Evolutionary conservation across 2,797 vertebrate species (phyloP).

Genomic region (Sebastiscus albofasciatus): DNA sequence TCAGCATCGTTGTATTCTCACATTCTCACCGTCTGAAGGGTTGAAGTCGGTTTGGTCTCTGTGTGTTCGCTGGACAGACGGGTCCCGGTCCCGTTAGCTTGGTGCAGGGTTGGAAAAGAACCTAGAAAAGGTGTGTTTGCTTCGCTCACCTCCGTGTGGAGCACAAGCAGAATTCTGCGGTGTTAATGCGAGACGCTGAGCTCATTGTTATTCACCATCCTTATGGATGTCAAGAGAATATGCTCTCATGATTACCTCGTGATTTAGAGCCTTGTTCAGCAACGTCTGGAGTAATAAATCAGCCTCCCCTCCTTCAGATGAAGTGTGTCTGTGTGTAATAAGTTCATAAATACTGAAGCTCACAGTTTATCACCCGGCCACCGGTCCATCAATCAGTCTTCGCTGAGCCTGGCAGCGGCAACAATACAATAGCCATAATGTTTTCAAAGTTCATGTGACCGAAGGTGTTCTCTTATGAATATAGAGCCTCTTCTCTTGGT

Average conservation of each 20-base stretch:
- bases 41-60: no score
- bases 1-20: no score
- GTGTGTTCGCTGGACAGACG: no score
- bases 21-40: no score
- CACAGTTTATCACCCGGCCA: constrained; percentile 25
- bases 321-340: constrained; percentile 26
- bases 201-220: constrained; percentile 17
- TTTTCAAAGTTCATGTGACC: not conserved
- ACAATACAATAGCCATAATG: not conserved
- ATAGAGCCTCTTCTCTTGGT: not conserved
- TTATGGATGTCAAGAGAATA: constrained; percentile 9
- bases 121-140: not conserved
- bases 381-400: constrained; percentile 23
- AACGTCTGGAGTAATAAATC: constrained; percentile 31
- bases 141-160: not conserved
- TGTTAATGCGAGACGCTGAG: not conserved
- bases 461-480: not conserved
- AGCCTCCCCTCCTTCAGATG: constrained; percentile 11
- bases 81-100: no score
- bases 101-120: not conserved
- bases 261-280: constrained; percentile 32
- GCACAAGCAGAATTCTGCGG: not conserved
- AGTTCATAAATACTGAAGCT: constrained; percentile 42
- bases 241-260: constrained; percentile 30
- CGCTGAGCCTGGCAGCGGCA: not conserved